Base-by-base conservation (phyloP, 2,797 vertebrate genomes). In the Macroramphosus scolopax region DNA sequence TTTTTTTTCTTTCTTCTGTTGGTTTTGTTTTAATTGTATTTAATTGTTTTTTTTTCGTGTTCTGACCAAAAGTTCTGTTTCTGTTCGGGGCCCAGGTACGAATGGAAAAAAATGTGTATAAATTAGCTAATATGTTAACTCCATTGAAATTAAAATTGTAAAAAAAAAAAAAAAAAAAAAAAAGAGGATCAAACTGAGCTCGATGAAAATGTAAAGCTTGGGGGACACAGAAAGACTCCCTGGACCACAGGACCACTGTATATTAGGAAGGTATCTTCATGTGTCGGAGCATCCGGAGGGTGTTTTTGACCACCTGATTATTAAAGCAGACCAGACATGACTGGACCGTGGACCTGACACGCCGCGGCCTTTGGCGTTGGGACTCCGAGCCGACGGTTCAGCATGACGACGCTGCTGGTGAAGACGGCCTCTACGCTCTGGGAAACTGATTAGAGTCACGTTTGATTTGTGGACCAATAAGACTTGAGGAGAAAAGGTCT, bases 41-140 rank as follows among this genome's bases (percentile, higher is more conserved):
- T 77, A 78, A 82, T 70, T 78, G 71, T 56, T 84, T 82, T 55
- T 63, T 55, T 63, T n/a, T n/a, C n/a, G n/a, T 65, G 63, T 80
- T 81, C 63, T 70, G 66, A 75, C 72, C 72, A 80, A 78, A 81
- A 56, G 42, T 65, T 75, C 40, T 43, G 10, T 63, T 74, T 53
- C n/a, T 29, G 28, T 22, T 50, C 68, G 63, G 31, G 62, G 51
- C 77, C 82, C 74, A 68, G 47, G 51, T 63, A 66, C 57, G 48
- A 76, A 72, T 58, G 34, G 33, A 50, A 28, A n/a, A n/a, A n/a
- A 45, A 73, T 79, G 77, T 84, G 80, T 84, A 85, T 66, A 82
- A 84, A 83, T 77, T 63, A 81, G 68, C 70, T 15, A 57, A 44
- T 65, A 56, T 57, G 68, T 68, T 22, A 72, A 79, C 63, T 79